Conservation (phyloP, 2,113 vertebrate genomes). For the Sus scrofa region DNA sequence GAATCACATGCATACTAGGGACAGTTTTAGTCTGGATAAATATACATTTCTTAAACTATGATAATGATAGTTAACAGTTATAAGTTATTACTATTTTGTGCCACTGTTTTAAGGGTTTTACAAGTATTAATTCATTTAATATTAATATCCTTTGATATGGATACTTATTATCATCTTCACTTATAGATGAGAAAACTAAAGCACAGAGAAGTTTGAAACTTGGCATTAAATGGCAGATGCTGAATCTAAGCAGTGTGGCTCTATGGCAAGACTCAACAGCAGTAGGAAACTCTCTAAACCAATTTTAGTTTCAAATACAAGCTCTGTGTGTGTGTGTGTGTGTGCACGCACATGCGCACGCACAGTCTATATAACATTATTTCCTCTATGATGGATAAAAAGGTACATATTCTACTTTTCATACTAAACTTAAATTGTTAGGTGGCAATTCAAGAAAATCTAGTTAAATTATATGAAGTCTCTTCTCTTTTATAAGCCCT, state of each 20-base stretch:
- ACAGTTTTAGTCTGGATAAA: slow-evolving; percentile 36
- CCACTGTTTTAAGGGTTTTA: slow-evolving; percentile 9
- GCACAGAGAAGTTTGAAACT: background rate
- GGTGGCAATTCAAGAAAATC: slow-evolving; percentile 16
- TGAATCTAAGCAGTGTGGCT: slow-evolving; percentile 49
- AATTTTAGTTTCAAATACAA: background rate
- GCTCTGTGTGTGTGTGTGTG: background rate
- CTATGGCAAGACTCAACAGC: background rate
- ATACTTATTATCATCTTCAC: slow-evolving; percentile 21
- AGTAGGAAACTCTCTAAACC: background rate
- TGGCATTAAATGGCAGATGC: background rate
- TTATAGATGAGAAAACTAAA: slow-evolving; percentile 63
- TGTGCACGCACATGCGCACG: background rate
- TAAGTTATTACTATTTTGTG: slow-evolving; percentile 29
- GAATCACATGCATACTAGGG: slow-evolving; percentile 24
- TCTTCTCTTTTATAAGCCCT: background rate
- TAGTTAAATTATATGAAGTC: background rate
- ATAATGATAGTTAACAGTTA: slow-evolving; percentile 42
- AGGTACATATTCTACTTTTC: slow-evolving; percentile 30
- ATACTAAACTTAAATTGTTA: slow-evolving; percentile 12
- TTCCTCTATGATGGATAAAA: background rate
- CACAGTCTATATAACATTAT: background rate
- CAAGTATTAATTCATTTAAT: slow-evolving; percentile 27
- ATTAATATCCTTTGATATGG: slow-evolving; percentile 29
- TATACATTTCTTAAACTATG: background rate